Evolutionary conservation across 2,113 vertebrate species (phyloP).

Genomic region (Xiphorhynchus elegans): DNA sequence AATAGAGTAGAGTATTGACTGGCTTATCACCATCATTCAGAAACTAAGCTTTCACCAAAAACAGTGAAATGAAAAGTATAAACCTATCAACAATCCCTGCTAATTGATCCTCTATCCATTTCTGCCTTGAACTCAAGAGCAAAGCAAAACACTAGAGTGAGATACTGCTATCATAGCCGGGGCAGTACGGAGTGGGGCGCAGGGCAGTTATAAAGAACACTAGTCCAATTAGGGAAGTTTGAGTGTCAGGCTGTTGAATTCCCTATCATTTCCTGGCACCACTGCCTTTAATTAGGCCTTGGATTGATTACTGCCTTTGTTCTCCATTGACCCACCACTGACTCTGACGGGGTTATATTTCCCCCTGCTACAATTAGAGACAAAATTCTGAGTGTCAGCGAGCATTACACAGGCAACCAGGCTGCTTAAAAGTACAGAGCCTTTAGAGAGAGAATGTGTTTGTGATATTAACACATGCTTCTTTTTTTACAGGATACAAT

Average conservation of each 20-base stretch:
- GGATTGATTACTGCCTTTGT: constrained; percentile 63
- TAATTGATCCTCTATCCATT: background rate
- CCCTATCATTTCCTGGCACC: constrained; percentile 41
- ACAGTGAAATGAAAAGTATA: background rate
- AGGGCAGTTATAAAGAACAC: background rate
- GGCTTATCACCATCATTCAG: background rate
- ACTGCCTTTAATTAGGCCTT: constrained; percentile 47
- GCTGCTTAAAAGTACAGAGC: background rate
- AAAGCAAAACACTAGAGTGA: background rate
- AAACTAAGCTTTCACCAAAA: background rate
- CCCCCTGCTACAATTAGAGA: constrained; percentile 16
- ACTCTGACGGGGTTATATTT: background rate
- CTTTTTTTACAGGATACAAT: background rate
- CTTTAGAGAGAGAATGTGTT: background rate
- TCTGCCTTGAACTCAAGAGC: background rate
- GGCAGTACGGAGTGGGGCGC: background rate
- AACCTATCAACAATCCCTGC: background rate
- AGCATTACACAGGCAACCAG: constrained; percentile 3
- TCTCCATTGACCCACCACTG: constrained; percentile 13
- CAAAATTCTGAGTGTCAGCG: constrained; percentile 38
- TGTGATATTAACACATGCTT: background rate
- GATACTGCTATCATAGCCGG: background rate
- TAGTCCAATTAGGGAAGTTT: constrained; percentile 29
- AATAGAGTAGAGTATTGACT: background rate
- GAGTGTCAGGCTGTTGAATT: background rate